Evolutionary conservation across 2,888 invertebrate genomes (phyloP).

Genomic region (Drosophila formosana): DNA sequence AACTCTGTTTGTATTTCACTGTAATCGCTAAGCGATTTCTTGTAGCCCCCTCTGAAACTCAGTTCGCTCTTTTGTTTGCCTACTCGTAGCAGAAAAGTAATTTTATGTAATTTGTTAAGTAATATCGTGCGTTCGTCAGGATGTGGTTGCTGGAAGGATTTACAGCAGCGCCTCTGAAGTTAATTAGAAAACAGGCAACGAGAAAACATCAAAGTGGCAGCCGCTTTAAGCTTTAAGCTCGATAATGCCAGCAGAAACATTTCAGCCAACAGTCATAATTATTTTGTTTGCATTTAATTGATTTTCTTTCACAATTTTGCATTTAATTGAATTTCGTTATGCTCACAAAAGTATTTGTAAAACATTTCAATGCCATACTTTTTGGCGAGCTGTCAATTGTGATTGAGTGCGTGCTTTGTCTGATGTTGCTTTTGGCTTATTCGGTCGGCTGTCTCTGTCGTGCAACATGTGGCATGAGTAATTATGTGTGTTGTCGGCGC

Average conservation of each 20-base stretch:
- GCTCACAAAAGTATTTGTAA: neutral
- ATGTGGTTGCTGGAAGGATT: constrained; percentile 64
- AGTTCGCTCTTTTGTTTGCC: constrained; percentile 50
- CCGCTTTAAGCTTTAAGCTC: constrained; percentile 39
- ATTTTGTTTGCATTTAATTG: neutral
- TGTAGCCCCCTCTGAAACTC: constrained; percentile 4
- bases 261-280: constrained; percentile 7
- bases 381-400: constrained; percentile 10
- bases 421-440: constrained; percentile 16
- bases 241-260: constrained; percentile 22
- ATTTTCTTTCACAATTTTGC: neutral
- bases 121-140: constrained; percentile 68
- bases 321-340: neutral
- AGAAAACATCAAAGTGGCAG: constrained; percentile 65
- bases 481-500: constrained; percentile 59
- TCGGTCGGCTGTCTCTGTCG: constrained; percentile 12
- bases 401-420: constrained; percentile 16
- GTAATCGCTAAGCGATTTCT: constrained; percentile 77
- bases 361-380: constrained; percentile 1
- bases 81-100: constrained; percentile 71
- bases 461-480: constrained; percentile 65
- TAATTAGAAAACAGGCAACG: constrained; percentile 50
- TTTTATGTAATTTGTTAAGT: constrained; percentile 82
- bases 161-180: constrained; percentile 50
- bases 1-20: constrained; percentile 54